A percentile compares a stretch with the other conserved stretches of the same genome.
phyloP scores from a whole-genome alignment of 2,797 vertebrate genomes.

The Schizopygopsis pylzovi region DNA sequence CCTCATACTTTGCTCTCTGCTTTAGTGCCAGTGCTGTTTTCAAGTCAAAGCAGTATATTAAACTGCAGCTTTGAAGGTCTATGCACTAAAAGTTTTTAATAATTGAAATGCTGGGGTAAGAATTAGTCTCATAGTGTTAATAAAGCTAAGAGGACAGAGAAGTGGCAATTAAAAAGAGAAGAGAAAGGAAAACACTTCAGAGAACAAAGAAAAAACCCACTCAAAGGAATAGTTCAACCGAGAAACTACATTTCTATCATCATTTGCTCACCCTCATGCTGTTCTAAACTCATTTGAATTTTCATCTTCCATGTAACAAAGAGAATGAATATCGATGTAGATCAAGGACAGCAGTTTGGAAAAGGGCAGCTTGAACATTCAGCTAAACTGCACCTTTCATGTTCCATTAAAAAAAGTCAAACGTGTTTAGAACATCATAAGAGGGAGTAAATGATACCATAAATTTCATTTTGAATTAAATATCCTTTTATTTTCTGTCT shows the following conservation, averaged over 20 bases:
- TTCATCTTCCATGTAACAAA: background rate
- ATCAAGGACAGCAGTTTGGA: background rate
- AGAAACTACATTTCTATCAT: constrained; percentile 2
- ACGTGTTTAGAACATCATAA: background rate
- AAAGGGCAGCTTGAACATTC: background rate
- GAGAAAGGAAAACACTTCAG: constrained; percentile 9
- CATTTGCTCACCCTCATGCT: background rate
- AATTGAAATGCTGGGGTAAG: background rate
- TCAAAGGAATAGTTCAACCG: background rate
- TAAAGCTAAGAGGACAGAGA: constrained; percentile 10
- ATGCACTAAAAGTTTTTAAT: background rate
- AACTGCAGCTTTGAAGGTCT: constrained; percentile 22
- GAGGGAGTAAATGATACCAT: background rate
- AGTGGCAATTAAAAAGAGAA: constrained; percentile 25
- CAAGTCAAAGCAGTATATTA: no score
- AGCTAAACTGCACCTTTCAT: no score
- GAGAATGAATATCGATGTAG: background rate
- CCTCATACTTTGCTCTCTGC: background rate
- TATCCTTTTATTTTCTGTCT: background rate
- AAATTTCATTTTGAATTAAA: background rate
- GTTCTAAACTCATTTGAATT: background rate
- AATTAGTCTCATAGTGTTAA: background rate
- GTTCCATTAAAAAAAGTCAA: background rate
- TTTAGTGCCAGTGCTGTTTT: background rate
- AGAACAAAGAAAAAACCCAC: background rate